Evolutionary conservation across 2,113 vertebrate genomes (phyloP).

Genomic region (Elaphurus davidianus): DNA sequence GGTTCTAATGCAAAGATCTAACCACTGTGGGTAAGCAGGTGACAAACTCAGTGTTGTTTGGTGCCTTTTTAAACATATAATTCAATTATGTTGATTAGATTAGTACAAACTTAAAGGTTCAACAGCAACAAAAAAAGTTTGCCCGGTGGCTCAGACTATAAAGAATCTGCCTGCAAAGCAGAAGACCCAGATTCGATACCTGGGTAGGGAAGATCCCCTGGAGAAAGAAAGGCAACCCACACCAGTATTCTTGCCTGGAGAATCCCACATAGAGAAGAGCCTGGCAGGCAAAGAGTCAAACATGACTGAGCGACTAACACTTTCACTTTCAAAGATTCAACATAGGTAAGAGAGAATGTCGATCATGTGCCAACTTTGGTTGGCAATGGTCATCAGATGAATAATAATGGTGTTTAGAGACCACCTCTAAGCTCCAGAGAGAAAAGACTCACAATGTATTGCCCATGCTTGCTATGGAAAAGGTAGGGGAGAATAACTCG

Average conservation of each 20-base stretch:
- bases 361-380: neutral
- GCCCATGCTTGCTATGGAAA: neutral
- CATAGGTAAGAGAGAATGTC: neutral
- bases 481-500: neutral
- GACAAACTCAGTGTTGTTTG: neutral
- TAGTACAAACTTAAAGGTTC: neutral
- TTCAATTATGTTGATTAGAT: neutral
- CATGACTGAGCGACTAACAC: neutral
- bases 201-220: neutral
- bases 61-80: neutral
- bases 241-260: neutral
- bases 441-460: neutral
- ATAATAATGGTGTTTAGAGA: neutral
- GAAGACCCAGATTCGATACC: accelerated
- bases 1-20: neutral
- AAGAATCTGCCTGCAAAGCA: neutral
- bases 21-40: neutral
- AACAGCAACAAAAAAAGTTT: neutral
- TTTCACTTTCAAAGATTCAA: neutral
- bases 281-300: neutral
- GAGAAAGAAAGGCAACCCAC: neutral
- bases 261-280: neutral
- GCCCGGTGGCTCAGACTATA: accelerated
- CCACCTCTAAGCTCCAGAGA: neutral
- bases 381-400: neutral